phyloP scores from a whole-genome alignment of 2,888 invertebrate species.

The Schrankia costaestrigalis region DNA sequence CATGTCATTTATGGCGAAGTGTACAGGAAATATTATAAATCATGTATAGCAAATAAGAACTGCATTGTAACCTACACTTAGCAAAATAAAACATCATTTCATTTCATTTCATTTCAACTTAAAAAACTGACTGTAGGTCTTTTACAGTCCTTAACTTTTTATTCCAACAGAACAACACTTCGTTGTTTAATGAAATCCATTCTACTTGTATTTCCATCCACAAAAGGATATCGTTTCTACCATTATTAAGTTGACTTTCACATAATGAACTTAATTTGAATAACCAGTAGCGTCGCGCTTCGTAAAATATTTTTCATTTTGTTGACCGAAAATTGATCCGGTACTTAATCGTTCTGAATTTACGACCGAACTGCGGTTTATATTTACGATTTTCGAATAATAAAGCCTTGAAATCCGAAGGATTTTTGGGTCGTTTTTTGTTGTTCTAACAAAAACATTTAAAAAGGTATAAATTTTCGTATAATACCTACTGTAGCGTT shows the following conservation, averaged over 20 bases:
- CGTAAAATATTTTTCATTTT: constrained; percentile 31
- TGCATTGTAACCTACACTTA: too few relatives aligned
- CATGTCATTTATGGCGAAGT: too few relatives aligned
- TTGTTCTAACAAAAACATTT: background rate
- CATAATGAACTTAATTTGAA: constrained; percentile 31
- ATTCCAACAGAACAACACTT: too few relatives aligned
- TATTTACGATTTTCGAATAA: constrained; percentile 33
- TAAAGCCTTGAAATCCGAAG: constrained; percentile 16
- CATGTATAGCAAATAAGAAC: too few relatives aligned
- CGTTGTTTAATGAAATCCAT: background rate
- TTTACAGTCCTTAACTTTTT: too few relatives aligned
- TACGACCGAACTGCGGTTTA: constrained; percentile 28
- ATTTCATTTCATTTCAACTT: too few relatives aligned
- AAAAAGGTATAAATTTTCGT: background rate
- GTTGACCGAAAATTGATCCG: constrained; percentile 31
- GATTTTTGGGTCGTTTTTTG: constrained; percentile 14
- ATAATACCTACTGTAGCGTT: background rate
- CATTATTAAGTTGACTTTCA: constrained; percentile 10
- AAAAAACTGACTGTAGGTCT: too few relatives aligned
- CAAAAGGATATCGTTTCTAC: constrained; percentile 21
- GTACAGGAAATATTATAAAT: too few relatives aligned
- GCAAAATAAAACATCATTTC: too few relatives aligned
- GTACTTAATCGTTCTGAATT: constrained; percentile 31
- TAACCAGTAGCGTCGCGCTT: constrained; percentile 23
- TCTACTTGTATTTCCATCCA: background rate